Conservation (phyloP, 2,888 invertebrate genomes). For the Boloria selene region DNA sequence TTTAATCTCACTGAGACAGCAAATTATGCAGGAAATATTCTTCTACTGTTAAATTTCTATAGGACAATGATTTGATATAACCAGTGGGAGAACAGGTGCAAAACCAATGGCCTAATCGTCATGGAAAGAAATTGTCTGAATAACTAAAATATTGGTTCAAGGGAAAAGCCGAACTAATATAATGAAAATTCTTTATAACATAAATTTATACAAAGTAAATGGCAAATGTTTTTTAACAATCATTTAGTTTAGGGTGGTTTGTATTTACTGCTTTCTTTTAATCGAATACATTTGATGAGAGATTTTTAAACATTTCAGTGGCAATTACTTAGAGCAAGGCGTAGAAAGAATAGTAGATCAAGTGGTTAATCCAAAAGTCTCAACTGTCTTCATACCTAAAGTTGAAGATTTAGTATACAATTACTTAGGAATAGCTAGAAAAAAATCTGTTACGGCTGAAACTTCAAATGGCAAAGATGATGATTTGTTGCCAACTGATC, state of each 20-base stretch:
- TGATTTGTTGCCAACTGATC: conserved; percentile 87
- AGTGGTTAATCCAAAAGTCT: conserved; percentile 96
- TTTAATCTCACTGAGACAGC: no score
- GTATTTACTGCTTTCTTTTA: no score
- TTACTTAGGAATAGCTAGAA: conserved; percentile 90
- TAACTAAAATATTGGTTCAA: no score
- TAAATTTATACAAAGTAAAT: neutral
- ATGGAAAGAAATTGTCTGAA: no score
- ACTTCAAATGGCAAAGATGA: conserved; percentile 59
- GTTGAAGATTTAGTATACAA: conserved; percentile 95
- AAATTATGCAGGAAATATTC: no score
- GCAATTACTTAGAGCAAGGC: conserved; percentile 93
- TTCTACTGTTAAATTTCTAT: no score
- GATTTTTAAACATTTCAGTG: conserved; percentile 78
- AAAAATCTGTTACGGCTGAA: conserved; percentile 72
- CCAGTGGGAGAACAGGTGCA: no score
- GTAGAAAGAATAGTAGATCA: conserved; percentile 97
- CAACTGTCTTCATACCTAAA: conserved; percentile 92
- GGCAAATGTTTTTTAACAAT: neutral
- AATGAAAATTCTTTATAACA: neutral
- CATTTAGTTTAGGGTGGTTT: neutral
- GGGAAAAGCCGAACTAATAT: no score
- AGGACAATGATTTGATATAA: no score
- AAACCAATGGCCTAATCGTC: no score
- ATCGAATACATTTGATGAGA: neutral